Evolutionary conservation across 2,797 vertebrate genomes (phyloP), one percentile per base, ranked within the genome.

Genomic region (Myripristis murdjan): DNA sequence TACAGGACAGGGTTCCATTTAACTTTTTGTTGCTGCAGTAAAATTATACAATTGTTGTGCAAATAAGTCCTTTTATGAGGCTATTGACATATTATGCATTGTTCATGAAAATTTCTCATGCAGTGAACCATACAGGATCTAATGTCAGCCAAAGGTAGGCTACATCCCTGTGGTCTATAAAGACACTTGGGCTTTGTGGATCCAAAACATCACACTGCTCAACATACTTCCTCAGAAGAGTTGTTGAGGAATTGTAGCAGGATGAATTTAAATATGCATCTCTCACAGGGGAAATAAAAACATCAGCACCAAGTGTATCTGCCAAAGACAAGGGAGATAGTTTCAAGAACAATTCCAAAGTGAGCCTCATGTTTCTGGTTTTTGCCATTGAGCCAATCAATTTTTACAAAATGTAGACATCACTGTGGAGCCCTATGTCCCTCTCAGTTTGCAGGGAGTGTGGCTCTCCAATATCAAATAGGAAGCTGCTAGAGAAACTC

Each of bases 21-120:
- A 46, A 46, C 43, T n/a, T 53, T 53, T 31, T 53, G 28, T 53
- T 53, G 51, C 24, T n/a, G 26, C 15, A 28, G 9, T 53, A 53
- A 53, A 53, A 53, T 53, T 31, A 16, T 31, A 7, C 12, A 41
- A 15, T 15, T 14, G 1, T 41, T 41, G 39, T 41, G 39, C 39
- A 41, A 41, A 41, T 41, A 41, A 41, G 39, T 15, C 39, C 1
- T 41, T 41, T 41, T 41, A 41, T 14, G 39, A 41, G 39, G 39
- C 39, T 41, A 41, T 41, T 41, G 39, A 41, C 14, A 41, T 39
- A 16, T 41, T 41, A 41, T 41, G 39, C 6, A 15, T 15, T 14
- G 14, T 41, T 41, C 15, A 18, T 20, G 18, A n/a, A 20, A 20
- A 46, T 46, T 9, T 18, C 43, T n/a, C 6, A 18, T 7, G 43